These are phyloP conservation scores for Plagodis pulveraria DNA, from an alignment of 2,888 invertebrate genomes.

Conservation along the genomic window DNA sequence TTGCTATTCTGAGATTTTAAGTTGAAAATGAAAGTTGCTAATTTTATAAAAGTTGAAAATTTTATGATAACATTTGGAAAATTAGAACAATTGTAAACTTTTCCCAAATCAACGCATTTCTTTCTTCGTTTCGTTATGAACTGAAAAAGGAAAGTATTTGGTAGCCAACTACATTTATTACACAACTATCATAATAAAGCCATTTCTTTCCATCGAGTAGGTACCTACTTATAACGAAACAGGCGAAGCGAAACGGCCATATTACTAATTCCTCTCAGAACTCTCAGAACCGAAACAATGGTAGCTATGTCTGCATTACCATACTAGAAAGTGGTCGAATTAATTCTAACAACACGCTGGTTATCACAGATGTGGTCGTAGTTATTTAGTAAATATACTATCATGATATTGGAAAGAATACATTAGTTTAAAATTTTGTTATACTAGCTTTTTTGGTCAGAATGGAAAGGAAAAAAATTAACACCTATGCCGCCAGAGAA, in stretches of 20 bases:
- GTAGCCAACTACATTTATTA: not conserved
- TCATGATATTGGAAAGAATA: no score
- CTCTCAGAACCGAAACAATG: conserved; percentile 37
- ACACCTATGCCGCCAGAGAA: no score
- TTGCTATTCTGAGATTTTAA: no score
- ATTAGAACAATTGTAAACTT: no score
- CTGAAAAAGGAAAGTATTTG: not conserved
- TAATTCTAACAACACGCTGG: conserved; percentile 42
- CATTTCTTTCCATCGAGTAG: conserved; percentile 26
- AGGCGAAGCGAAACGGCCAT: conserved; percentile 8
- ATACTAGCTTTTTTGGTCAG: no score
- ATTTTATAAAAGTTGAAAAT: no score
- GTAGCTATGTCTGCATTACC: conserved; percentile 26
- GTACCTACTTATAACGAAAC: conserved; percentile 4
- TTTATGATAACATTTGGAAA: no score
- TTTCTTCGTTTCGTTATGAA: no score
- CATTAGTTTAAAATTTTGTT: no score
- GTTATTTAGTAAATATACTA: not conserved
- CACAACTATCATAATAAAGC: conserved; percentile 4
- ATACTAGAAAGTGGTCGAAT: conserved; percentile 51
- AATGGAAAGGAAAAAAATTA: no score
- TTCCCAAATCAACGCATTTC: no score
- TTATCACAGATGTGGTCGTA: not conserved
- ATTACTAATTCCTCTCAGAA: conserved; percentile 34
- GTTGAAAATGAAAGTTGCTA: no score